Evolutionary conservation across 2,888 invertebrate species (phyloP), one percentile per base, ranked within the genome.

Genomic region (Cantharis flavilabris): DNA sequence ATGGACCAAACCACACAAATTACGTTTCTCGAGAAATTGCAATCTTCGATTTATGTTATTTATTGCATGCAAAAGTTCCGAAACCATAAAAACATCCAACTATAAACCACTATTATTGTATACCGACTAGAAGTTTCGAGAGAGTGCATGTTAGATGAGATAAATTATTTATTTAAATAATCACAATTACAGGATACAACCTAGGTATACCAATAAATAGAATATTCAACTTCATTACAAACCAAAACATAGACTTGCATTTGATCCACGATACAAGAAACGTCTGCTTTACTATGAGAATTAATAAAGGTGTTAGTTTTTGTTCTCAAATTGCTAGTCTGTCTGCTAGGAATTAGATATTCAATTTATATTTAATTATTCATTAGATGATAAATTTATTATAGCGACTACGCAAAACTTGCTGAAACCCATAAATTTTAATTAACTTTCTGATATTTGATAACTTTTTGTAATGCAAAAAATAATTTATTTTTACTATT

Each of bases 1-100:
- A 76, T 79, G 79, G 79, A 79, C 79, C 79, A 79, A 79, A 79
- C 76, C 76, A 76, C 76, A 75, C 76, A 76, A 75, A 76, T 79
- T 76, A 74, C 62, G 70, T 76, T 79, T 75, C 74, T 75, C 20
- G 72, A 62, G 70, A 79, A 79, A 75, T 72, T 64, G 75, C 76
- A 79, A 76, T 78, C 78, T 78, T 49, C 64, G 65, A 67, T 62
- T 73, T 67, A 73, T 76, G 62, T 49, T 62, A 63, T 76, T 67
- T 65, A 63, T 72, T 64, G 26, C 72, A 74, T 65, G 70, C 67
- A 65, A 64, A 75, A 69, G 72, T 77, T 77, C 75, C 49, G 72
- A 75, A 77, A 62, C 75, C 77, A 73, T 70, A 63, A 28, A 73
- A 73, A 49, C 33, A 20, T 20, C 20, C 28, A 30, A 30, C 28